Base-by-base conservation (phyloP, 2,888 invertebrate species). In the Caenorhabditis becei region DNA sequence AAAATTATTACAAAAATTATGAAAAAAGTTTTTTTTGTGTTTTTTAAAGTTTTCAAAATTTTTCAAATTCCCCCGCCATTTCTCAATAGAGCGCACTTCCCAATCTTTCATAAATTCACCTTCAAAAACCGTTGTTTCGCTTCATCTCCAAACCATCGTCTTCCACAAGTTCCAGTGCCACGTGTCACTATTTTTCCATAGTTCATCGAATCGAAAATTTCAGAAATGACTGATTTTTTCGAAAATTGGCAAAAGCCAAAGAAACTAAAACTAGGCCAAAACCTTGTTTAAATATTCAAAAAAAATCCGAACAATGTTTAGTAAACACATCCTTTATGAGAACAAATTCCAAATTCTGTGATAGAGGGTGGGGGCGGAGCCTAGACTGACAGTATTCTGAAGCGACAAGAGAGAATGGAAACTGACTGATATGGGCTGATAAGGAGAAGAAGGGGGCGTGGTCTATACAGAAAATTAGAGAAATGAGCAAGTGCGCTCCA, bases 81-180 rank as follows among this genome's bases (percentile, higher is more conserved):
- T n/a, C n/a, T n/a, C n/a, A n/a, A n/a, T n/a, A n/a, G n/a, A n/a
- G n/a, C n/a, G n/a, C n/a, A n/a, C n/a, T n/a, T n/a, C n/a, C n/a
- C n/a, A n/a, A n/a, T 51, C 20, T 51, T 8, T 18, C 49, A 20
- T 5, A 20, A 53, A 28, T 37, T n/a, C 26, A 74, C 74, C 51
- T 71, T 51, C 61, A 71, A 63, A 59, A 78, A 78, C 14, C 58
- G 44, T 20, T 61, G 16, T 41, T 67, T 77, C 16, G 69, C 44
- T n/a, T 71, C 47, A 0, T 18, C 37, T 26, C 77, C 70, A 35
- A 77, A 77, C 11, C 28, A 59, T 24, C 59, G 4, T 24, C 59
- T 26, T 18, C 47, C n/a, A n/a, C n/a, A n/a, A n/a, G n/a, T n/a
- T n/a, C 32, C 5, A 7, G 32, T 32, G 32, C 10, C 32, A 10